Evolutionary conservation across 2,888 invertebrate species (phyloP), one percentile per base, ranked within the genome.

Genomic region (Platycheirus albimanus): DNA sequence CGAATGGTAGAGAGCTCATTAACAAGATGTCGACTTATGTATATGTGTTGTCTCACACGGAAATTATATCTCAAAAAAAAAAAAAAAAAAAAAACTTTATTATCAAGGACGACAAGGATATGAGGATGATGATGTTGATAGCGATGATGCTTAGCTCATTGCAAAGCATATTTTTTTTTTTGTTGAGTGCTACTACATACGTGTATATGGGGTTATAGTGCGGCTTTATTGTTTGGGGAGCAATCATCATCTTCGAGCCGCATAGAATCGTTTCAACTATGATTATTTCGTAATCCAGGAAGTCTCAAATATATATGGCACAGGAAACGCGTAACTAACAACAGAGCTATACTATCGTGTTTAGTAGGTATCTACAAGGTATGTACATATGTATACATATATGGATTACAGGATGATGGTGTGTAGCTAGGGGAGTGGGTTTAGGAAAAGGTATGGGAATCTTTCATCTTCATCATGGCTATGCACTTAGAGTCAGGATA

Each of bases 201-300:
- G 3, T 56, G 3, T 20, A 24, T 17, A 24, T 33, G 30, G 51
- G 63, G 30, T 13, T 36, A 28, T 28, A 47, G 58, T 61, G 19
- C 24, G 71, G 43, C 30, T 63, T 45, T 43, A 64, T 54, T 74
- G 64, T 72, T 66, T 11, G 38, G 67, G 70, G 51, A 52, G 71
- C 71, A 67, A 80, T 70, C 63, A 77, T 67, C 41, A 54, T 47
- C 61, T 36, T 54, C 54, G 41, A 36, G 47, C 66, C 58, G 20
- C 66, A 67, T 67, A 61, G 36, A 54, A 67, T 66, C 77, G 54
- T 45, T 74, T 64, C 58, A 69, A 56, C 71, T 74, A 78, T 83
- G 78, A 78, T 72, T 78, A 78, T 77, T 72, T 72, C 77, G 81
- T 83, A 72, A 77, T 83, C 78, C 72, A 36, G 64, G 72, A 78